These are phyloP conservation scores for Megaptera novaeangliae DNA, from an alignment of 2,113 vertebrate species.

Conservation along the genomic window DNA sequence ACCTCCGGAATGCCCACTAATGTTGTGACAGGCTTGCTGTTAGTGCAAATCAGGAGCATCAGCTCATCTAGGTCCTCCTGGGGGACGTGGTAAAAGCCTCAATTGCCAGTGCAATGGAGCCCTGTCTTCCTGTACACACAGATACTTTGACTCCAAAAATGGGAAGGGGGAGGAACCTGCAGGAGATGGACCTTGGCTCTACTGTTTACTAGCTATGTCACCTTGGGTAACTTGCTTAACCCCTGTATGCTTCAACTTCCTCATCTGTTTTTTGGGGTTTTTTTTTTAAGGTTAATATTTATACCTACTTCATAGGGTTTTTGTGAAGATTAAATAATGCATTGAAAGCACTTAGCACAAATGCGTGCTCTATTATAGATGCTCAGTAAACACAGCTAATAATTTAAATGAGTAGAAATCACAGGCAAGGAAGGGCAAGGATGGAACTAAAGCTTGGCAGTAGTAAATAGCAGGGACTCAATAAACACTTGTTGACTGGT, in stretches of 20 bases:
- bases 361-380: neutral
- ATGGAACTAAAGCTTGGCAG: neutral
- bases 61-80: neutral
- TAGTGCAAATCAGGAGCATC: neutral
- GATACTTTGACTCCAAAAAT: neutral
- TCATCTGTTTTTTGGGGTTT: neutral
- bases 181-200: neutral
- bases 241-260: neutral
- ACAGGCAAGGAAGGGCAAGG: neutral
- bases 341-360: neutral
- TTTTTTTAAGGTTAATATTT: neutral
- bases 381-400: neutral
- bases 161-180: neutral
- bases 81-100: neutral
- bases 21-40: neutral
- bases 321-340: slow-evolving; percentile 10
- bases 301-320: neutral
- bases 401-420: neutral
- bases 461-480: neutral
- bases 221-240: neutral
- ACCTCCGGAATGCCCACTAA: neutral
- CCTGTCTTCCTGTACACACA: neutral
- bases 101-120: neutral
- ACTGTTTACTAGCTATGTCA: neutral
- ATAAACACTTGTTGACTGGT: neutral